Evolutionary conservation across 1,140 invertebrate species (phyloP).

Genomic region (Pentalonia nigronervosa): DNA sequence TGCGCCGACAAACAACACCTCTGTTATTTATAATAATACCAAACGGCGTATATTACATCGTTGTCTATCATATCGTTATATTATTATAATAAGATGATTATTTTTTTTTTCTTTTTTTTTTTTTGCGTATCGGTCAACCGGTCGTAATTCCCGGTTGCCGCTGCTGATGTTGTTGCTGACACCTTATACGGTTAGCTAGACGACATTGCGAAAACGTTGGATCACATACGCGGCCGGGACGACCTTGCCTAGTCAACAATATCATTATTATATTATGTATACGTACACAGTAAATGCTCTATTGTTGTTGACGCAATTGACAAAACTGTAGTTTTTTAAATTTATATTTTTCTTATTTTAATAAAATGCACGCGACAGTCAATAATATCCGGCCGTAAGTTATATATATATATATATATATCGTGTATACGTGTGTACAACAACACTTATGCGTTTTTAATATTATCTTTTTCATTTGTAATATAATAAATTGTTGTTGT

Average conservation of each 20-base stretch:
- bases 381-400: neutral
- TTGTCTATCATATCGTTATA: conserved; percentile 15
- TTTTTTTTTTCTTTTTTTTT: too few species aligned
- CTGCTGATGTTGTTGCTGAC: conserved; percentile 7
- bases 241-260: conserved; percentile 45
- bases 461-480: neutral
- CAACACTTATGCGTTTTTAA: neutral
- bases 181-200: conserved; percentile 50
- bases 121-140: conserved; percentile 20
- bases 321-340: conserved; percentile 16
- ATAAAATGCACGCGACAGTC: neutral
- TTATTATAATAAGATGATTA: conserved; percentile 26
- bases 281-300: neutral
- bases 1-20: neutral
- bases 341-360: neutral
- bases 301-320: neutral
- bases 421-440: neutral
- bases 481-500: neutral
- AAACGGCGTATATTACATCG: neutral
- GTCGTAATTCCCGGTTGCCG: conserved; percentile 5
- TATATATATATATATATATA: too few species aligned
- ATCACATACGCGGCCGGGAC: conserved; percentile 24
- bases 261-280: conserved; percentile 21
- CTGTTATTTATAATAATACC: neutral
- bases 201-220: conserved; percentile 33